Evolutionary conservation across 2,797 vertebrate genomes (phyloP).

Genomic region (Valencia hispanica): DNA sequence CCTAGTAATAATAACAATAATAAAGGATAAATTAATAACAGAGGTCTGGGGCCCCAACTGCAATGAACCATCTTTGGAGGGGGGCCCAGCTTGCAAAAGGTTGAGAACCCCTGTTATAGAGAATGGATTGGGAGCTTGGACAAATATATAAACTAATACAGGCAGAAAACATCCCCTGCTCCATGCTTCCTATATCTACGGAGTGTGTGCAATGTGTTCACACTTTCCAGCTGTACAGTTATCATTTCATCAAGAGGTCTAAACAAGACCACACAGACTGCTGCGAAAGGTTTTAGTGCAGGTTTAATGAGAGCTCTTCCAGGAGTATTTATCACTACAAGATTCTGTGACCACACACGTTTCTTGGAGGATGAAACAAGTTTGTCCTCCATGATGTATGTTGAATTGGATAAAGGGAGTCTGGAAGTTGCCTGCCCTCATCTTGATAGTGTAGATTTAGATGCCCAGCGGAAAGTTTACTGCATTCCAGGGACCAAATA

Average conservation of each 20-base stretch:
- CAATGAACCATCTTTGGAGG: no score
- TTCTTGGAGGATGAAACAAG: conserved; percentile 19
- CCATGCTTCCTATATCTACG: background rate
- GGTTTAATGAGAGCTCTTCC: conserved; percentile 17
- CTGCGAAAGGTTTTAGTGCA: conserved; percentile 4
- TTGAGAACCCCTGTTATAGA: no score
- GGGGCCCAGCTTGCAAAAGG: no score
- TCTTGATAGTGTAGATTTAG: conserved; percentile 39
- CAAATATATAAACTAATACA: background rate
- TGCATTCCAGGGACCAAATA: conserved; percentile 39
- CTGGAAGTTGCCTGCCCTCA: conserved; percentile 42
- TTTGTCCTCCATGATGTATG: conserved; percentile 20
- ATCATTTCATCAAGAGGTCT: conserved; percentile 12
- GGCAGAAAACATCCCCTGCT: background rate
- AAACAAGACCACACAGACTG: conserved; percentile 18
- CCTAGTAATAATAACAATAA: no score
- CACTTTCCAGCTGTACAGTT: conserved; percentile 25
- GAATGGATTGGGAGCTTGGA: background rate
- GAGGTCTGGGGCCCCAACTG: no score
- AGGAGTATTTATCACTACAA: conserved; percentile 17
- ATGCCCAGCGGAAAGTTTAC: conserved; percentile 48
- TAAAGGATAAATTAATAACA: no score
- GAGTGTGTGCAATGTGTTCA: conserved; percentile 21
- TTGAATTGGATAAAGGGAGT: conserved; percentile 19
- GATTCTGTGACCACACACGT: conserved; percentile 17